phyloP scores from a whole-genome alignment of 2,113 vertebrate genomes.

The Calonectris borealis region DNA sequence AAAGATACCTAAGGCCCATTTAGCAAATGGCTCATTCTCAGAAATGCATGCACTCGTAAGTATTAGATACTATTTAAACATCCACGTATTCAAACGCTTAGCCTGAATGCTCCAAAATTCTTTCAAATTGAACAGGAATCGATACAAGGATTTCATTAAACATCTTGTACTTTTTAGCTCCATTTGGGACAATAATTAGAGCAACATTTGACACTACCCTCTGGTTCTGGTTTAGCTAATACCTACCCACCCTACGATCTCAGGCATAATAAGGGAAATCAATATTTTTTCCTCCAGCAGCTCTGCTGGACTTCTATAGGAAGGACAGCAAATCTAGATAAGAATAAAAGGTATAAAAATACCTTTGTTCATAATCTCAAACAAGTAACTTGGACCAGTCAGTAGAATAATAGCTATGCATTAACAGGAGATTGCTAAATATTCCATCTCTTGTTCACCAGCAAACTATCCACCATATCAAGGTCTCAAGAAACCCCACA shows the following conservation, averaged over 20 bases:
- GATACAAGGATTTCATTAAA: not conserved
- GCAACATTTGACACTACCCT: not conserved
- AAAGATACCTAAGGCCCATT: not conserved
- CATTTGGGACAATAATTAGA: not conserved
- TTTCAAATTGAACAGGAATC: not conserved
- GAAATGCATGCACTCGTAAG: not conserved
- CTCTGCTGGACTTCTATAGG: not conserved
- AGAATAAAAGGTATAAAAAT: not conserved
- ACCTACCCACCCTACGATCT: not conserved
- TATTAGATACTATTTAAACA: not conserved
- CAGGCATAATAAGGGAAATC: not conserved
- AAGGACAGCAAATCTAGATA: not conserved
- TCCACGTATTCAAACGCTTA: not conserved
- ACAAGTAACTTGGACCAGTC: not conserved
- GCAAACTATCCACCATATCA: not conserved
- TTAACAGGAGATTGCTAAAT: not conserved
- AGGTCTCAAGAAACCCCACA: not conserved
- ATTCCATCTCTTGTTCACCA: not conserved
- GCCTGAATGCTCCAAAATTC: not conserved
- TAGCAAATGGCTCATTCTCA: not conserved
- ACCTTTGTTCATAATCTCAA: not conserved
- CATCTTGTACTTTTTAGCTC: not conserved
- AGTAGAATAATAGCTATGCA: not conserved
- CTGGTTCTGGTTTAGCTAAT: not conserved
- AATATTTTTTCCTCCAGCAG: not conserved